Evolutionary conservation across 2,888 invertebrate species (phyloP), one percentile per base, ranked within the genome.

Genomic region (Frankliniella intonsa): DNA sequence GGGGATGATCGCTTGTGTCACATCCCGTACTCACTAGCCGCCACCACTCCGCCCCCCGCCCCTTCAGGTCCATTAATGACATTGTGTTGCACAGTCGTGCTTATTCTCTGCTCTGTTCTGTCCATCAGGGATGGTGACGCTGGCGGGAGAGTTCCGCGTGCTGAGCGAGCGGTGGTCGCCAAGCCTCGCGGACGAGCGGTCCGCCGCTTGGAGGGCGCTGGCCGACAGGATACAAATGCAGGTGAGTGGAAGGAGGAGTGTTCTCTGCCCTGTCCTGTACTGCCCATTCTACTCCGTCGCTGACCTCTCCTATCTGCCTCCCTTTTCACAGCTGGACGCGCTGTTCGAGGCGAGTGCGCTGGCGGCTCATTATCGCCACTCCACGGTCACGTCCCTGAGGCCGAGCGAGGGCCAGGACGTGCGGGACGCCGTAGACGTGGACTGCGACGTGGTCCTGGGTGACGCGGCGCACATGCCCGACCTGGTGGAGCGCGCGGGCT

Each of bases 401-500:
- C 82, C 82, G 80, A 49, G 84, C 84, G 50, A 83, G 83, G 49
- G 84, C 83, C 51, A 82, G 62, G 19, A 62, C 14, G 62, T 62
- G 19, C 62, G 62, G 69, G 22, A 76, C 22, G 69, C 69, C 69
- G 69, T 85, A 62, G 81, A 83, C 81, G 86, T 85, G n/a, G 84
- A 84, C 80, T 85, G 86, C 76, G 84, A 84, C 81, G 83, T 86
- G 62, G 84, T 85, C 38, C 83, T 86, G 76, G 83, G 84, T 38
- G 83, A 84, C 50, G 83, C 85, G 27, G 84, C 83, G n/a, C 82
- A 84, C 80, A 84, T 86, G 62, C 86, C 86, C n/a, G 86, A 76
- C 69, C 69, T 76, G 69, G 69, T 87, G 62, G 86, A 86, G 80
- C 86, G 86, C 83, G 85, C 87, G 19, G 87, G 87, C 2, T 84